Conservation (phyloP, 2,888 invertebrate species). For the Macrophya annulata region DNA sequence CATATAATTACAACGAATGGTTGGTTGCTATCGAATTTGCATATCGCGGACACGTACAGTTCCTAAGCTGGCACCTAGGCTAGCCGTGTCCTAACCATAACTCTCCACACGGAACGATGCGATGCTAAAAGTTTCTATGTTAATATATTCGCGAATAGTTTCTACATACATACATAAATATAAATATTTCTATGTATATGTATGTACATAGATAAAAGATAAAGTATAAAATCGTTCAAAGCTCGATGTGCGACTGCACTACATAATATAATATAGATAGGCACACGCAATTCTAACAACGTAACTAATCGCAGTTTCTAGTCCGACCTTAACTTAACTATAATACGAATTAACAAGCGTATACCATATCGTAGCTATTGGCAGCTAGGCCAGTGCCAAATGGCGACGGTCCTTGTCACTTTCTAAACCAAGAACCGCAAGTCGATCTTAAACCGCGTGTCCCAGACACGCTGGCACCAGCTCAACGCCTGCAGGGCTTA, state of each 20-base stretch:
- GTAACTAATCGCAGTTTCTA: conserved; percentile 24
- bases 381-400: conserved; percentile 48
- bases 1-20: conserved; percentile 20
- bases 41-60: conserved; percentile 7
- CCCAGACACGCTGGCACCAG: conserved; percentile 25
- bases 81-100: neutral
- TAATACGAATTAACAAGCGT: neutral
- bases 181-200: neutral
- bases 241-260: no score
- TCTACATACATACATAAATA: neutral
- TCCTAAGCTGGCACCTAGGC: neutral
- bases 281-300: neutral
- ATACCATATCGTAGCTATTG: conserved; percentile 15
- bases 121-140: neutral
- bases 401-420: conserved; percentile 48
- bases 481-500: neutral
- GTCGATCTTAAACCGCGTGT: neutral
- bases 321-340: conserved; percentile 29
- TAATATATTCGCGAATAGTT: conserved; percentile 14
- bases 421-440: conserved; percentile 46
- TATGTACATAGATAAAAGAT: neutral
- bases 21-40: neutral
- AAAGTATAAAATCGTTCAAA: neutral
- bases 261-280: no score
- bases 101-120: neutral